phyloP scores from a whole-genome alignment of 2,888 invertebrate genomes.

The Leuctra nigra region DNA sequence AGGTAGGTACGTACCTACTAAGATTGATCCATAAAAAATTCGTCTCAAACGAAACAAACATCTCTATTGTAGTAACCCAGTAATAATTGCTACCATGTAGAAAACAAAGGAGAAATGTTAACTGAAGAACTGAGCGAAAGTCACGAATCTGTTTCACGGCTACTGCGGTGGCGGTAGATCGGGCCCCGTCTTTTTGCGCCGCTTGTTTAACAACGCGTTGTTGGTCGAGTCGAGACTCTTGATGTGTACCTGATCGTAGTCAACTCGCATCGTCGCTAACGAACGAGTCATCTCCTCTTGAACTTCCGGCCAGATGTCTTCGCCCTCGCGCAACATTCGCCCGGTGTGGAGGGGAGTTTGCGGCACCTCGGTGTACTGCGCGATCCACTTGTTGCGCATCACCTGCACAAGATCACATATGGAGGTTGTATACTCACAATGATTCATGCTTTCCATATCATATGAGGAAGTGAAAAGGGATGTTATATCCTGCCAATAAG shows the following conservation, averaged over 20 bases:
- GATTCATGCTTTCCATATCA: too few relatives aligned
- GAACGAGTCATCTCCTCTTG: conserved; percentile 99
- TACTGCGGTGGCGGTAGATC: conserved; percentile 15
- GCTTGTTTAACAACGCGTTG: conserved; percentile 84
- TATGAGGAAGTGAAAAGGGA: too few relatives aligned
- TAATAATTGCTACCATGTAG: too few relatives aligned
- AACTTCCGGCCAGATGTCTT: conserved; percentile 93
- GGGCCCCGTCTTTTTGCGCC: conserved; percentile 37
- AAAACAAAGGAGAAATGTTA: too few relatives aligned
- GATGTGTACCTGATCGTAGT: conserved; percentile 90
- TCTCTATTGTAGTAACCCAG: too few relatives aligned
- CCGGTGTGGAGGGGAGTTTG: conserved; percentile 92
- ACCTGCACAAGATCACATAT: conserved; percentile 92
- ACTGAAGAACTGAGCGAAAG: too few relatives aligned
- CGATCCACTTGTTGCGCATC: conserved; percentile 80
- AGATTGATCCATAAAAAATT: too few relatives aligned
- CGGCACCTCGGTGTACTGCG: conserved; percentile 80
- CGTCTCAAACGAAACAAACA: too few relatives aligned
- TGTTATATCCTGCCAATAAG: too few relatives aligned
- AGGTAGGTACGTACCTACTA: too few relatives aligned
- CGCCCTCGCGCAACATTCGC: conserved; percentile 80
- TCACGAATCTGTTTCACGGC: too few relatives aligned
- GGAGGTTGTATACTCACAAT: too few relatives aligned
- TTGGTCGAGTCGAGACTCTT: conserved; percentile 90
- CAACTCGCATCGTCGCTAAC: conserved; percentile 95